These are phyloP conservation scores for Campylomormyrus numenius DNA, from an alignment of 2,113 vertebrate genomes.

Conservation along the genomic window DNA sequence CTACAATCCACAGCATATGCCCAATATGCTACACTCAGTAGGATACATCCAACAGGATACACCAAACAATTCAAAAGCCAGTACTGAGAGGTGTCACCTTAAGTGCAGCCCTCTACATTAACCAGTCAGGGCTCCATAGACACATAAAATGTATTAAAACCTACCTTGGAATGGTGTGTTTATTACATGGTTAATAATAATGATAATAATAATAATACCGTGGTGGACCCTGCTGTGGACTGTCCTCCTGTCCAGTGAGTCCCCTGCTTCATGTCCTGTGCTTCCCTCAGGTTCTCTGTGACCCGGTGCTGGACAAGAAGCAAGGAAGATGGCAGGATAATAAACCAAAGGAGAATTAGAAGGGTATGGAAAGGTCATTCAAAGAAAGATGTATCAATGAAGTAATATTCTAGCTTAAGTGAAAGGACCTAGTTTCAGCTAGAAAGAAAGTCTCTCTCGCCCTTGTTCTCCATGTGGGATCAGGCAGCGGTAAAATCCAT, in stretches of 20 bases:
- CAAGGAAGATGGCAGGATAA: background rate
- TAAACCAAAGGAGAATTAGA: background rate
- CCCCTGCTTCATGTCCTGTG: background rate
- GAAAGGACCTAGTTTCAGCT: background rate
- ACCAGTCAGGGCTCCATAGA: background rate
- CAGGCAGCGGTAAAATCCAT: background rate
- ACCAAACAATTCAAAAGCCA: background rate
- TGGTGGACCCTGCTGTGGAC: background rate
- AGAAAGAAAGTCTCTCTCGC: background rate
- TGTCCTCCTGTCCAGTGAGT: background rate
- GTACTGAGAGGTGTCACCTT: background rate
- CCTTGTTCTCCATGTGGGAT: background rate
- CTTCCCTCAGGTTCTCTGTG: background rate
- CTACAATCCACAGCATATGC: too few species aligned
- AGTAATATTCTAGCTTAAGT: conserved; percentile 19
- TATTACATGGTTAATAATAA: background rate
- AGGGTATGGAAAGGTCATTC: background rate
- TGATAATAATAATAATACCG: background rate
- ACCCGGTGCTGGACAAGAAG: background rate
- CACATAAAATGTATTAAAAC: background rate
- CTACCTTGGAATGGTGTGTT: background rate
- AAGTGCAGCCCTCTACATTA: background rate
- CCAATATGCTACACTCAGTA: too few species aligned
- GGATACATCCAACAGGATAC: too few species aligned
- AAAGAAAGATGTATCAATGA: background rate